phyloP scores from a whole-genome alignment of 1,140 invertebrate species.

The Hycleus phaleratus region DNA sequence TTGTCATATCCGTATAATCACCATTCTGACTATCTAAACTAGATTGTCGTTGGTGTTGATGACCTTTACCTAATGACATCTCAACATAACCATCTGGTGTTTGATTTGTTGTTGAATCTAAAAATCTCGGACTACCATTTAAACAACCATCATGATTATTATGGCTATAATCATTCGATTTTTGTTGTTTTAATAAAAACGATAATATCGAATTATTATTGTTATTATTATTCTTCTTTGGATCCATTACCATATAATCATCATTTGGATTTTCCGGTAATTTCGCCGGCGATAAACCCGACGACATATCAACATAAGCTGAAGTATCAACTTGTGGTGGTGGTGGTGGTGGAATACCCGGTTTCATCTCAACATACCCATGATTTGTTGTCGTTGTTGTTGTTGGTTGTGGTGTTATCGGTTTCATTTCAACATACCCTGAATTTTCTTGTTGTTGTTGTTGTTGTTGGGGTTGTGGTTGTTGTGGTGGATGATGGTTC shows the following conservation, averaged over 20 bases:
- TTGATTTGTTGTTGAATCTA: conserved; percentile 38
- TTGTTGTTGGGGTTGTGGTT: conserved; percentile 17
- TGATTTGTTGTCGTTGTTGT: conserved; percentile 7
- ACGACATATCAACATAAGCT: conserved; percentile 44
- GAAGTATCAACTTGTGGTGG: conserved; percentile 5
- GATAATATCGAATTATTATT: conserved; percentile 16
- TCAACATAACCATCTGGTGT: conserved; percentile 53
- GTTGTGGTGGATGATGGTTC: conserved; percentile 21
- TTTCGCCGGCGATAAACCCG: conserved; percentile 19
- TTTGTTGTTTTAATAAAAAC: not conserved
- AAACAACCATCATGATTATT: too few relatives aligned
- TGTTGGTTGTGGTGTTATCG: conserved; percentile 35
- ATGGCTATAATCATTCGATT: not conserved
- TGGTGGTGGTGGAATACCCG: conserved; percentile 14
- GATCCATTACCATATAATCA: conserved; percentile 42
- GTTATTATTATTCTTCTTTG: conserved; percentile 15
- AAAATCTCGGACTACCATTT: not conserved
- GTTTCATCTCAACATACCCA: conserved; percentile 53
- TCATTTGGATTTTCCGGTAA: conserved; percentile 13
- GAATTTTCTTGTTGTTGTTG: conserved; percentile 27
- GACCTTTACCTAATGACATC: conserved; percentile 43
- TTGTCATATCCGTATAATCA: conserved; percentile 41
- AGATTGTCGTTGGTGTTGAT: conserved; percentile 26
- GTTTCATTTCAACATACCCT: conserved; percentile 49
- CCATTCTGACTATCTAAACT: conserved; percentile 30